Evolutionary conservation across 2,113 vertebrate species (phyloP), one percentile per base, ranked within the genome.

Genomic region (Alosa alosa): DNA sequence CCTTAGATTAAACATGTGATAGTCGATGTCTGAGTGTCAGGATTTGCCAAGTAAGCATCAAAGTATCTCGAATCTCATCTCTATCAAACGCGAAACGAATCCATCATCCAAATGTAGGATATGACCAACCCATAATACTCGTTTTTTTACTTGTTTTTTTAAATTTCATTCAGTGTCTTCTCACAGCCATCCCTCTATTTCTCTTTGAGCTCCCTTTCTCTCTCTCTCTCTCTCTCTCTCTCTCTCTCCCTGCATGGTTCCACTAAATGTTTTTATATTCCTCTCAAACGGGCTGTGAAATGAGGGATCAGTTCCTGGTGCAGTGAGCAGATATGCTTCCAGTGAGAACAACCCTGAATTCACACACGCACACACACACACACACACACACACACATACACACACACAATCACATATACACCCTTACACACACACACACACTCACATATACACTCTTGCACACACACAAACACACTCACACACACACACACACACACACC

Each of bases 201-300:
- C 72, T 78, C 72, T 17, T 39, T 78, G 72, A 78, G 72, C 25
- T 78, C 72, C 31, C 72, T 31, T 25, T 22, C 36, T 25, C 47
- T 39, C 82, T 31, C 47, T 25, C 50, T 68, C n/a, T 20, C 55
- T 83, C 41, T 72, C 81, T 84, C 78, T 55, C 45, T 64, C 60
- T 84, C 44, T 85, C 81, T 85, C 78, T 64, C 41, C 82, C 84
- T 52, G n/a, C 36, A 82, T 60, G 55, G 57, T 60, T 60, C 36
- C 31, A 39, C 72, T 78, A 41, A 78, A 81, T 81, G 25, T 81
- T 85, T 78, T 85, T 20, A 85, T 82, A 86, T 88, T 85, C 68
- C 72, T 85, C 85, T 88, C 89, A 88, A 86, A 88, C 84, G 49
- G 85, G 86, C 84, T 89, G 89, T 88, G 75, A 89, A 85, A 89